Conservation (phyloP, 1,140 invertebrate genomes). For the Polypedilum pembai region DNA sequence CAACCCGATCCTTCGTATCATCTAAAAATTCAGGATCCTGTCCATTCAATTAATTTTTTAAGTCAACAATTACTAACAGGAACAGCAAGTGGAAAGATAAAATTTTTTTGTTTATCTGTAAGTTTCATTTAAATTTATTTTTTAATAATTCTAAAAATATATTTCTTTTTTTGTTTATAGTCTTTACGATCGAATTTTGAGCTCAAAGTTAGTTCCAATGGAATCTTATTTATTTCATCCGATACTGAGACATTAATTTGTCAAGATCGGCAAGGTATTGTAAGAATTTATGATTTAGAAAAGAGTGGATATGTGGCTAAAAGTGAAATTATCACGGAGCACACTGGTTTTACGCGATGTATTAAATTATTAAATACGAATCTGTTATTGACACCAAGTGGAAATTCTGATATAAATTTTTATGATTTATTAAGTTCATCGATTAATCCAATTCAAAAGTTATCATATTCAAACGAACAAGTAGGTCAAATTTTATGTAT, state of each 20-base stretch:
- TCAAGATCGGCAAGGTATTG: conserved; percentile 59
- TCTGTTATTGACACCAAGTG: conserved; percentile 55
- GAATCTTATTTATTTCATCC: conserved; percentile 48
- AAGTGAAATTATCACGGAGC: conserved; percentile 50
- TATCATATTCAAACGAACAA: conserved; percentile 29
- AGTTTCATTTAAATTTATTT: conserved; percentile 28
- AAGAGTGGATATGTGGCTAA: conserved; percentile 52
- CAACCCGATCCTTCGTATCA: not conserved
- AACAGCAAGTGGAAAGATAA: conserved; percentile 20
- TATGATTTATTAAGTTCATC: conserved; percentile 51
- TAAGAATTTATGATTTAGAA: conserved; percentile 56
- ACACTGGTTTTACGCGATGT: conserved; percentile 58
- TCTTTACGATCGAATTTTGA: conserved; percentile 53
- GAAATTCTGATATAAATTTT: conserved; percentile 54
- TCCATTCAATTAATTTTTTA: not conserved
- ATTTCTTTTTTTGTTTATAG: conserved; percentile 42
- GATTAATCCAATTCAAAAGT: conserved; percentile 44
- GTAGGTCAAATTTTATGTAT: not conserved
- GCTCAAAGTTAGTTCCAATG: conserved; percentile 49
- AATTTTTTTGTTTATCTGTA: conserved; percentile 29
- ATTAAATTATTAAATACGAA: conserved; percentile 53
- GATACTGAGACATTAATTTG: conserved; percentile 51
- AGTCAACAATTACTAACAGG: not conserved
- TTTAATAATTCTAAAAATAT: conserved; percentile 22
- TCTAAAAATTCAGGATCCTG: not conserved